Conservation (phyloP, 2,888 invertebrate species). For the Lysandra bellargus region DNA sequence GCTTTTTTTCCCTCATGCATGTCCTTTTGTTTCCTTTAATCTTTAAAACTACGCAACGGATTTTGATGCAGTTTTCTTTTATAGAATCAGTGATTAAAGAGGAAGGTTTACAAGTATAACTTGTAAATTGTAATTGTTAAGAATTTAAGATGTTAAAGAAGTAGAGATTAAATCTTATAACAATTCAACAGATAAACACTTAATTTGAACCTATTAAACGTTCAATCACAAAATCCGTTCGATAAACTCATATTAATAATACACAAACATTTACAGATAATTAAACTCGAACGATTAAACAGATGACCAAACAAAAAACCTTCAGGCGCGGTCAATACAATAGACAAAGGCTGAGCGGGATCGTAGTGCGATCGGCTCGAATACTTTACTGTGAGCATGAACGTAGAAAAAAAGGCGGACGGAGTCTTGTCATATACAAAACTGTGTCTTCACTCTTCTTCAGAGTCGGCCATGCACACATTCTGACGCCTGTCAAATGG, state of each 20-base stretch:
- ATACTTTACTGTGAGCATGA: slow-evolving; percentile 74
- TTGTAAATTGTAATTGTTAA: too few relatives aligned
- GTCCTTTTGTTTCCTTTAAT: too few relatives aligned
- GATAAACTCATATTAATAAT: slow-evolving; percentile 19
- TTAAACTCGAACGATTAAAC: slow-evolving; percentile 35
- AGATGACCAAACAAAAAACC: slow-evolving; percentile 57
- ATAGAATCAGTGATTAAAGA: too few relatives aligned
- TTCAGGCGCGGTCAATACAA: slow-evolving; percentile 74
- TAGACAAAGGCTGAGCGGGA: slow-evolving; percentile 77
- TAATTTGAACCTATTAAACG: slow-evolving; percentile 12
- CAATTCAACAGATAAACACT: not conserved
- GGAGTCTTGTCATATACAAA: too few relatives aligned
- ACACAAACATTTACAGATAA: slow-evolving; percentile 32
- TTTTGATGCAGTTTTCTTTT: too few relatives aligned
- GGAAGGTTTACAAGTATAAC: not conserved
- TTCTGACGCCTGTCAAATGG: too few relatives aligned
- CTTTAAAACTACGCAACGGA: too few relatives aligned
- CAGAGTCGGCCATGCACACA: too few relatives aligned
- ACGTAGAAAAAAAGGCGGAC: too few relatives aligned
- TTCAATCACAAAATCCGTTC: slow-evolving; percentile 6
- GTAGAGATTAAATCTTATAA: not conserved
- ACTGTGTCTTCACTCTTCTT: too few relatives aligned
- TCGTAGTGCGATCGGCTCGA: slow-evolving; percentile 78
- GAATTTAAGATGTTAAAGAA: not conserved
- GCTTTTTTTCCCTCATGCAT: too few relatives aligned